Percentiles rank a stretch among this genome's conserved stretches.
phyloP scores from a whole-genome alignment of 2,888 invertebrate genomes.

The Nephrotoma appendiculata region DNA sequence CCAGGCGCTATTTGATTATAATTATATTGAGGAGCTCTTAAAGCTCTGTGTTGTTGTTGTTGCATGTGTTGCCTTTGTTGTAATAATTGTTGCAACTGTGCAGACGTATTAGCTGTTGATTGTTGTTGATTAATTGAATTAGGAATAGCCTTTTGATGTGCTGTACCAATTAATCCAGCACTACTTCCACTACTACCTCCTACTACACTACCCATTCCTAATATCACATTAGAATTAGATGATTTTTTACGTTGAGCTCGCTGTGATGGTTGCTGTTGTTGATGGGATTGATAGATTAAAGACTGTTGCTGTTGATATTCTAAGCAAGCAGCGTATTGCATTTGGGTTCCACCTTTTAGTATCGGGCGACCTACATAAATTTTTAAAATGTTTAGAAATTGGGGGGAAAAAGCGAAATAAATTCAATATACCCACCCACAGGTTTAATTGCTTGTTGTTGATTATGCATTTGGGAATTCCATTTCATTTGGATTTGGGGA shows the following conservation, averaged over 20 bases:
- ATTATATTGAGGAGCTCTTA: slow-evolving; percentile 8
- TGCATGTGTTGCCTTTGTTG: slow-evolving; percentile 13
- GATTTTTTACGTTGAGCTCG: background rate
- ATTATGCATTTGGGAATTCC: slow-evolving; percentile 18
- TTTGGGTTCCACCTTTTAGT: slow-evolving; percentile 24
- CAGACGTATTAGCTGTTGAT: slow-evolving; percentile 20
- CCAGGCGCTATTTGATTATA: slow-evolving; percentile 6
- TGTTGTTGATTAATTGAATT: slow-evolving; percentile 3
- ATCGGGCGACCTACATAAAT: slow-evolving; percentile 26
- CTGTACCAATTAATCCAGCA: background rate
- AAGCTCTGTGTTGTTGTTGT: slow-evolving; percentile 14
- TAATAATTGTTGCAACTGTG: slow-evolving; percentile 18
- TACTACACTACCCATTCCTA: background rate
- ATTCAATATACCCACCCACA: slow-evolving; percentile 16
- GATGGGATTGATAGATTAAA: slow-evolving; percentile 17
- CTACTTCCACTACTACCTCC: background rate
- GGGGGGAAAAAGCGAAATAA: slow-evolving; percentile 7
- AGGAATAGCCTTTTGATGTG: slow-evolving; percentile 16
- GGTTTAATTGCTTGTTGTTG: slow-evolving; percentile 17
- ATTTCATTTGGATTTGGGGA: slow-evolving; percentile 11
- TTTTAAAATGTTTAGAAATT: background rate
- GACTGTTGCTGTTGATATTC: slow-evolving; percentile 21
- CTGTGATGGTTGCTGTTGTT: slow-evolving; percentile 14
- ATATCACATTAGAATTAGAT: background rate
- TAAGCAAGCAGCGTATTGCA: slow-evolving; percentile 19